Percentiles rank a stretch among this genome's conserved stretches.
Conservation (phyloP, 1,140 invertebrate genomes). For the Bombus waltoni region DNA sequence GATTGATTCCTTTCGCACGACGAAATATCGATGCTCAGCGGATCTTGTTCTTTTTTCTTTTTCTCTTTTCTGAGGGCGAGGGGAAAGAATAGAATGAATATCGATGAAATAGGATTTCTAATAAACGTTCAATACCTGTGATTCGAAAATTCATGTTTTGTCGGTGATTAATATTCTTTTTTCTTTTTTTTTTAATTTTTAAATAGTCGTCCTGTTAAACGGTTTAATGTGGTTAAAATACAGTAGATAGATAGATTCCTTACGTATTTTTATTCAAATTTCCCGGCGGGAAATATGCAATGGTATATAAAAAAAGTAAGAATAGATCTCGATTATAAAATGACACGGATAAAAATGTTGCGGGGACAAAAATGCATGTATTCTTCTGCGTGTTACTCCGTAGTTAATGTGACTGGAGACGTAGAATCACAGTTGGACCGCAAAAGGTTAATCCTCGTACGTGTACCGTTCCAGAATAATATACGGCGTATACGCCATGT, state of each 20-base stretch:
- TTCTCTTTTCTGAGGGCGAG: no score
- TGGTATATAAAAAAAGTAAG: neutral
- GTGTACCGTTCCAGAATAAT: conserved; percentile 1
- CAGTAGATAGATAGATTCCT: no score
- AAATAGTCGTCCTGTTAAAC: no score
- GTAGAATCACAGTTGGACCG: neutral
- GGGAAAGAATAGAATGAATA: neutral
- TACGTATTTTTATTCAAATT: no score
- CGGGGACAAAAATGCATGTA: neutral
- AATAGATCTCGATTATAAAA: neutral
- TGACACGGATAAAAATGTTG: neutral
- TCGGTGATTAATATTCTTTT: no score
- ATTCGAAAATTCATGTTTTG: no score
- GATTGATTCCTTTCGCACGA: neutral
- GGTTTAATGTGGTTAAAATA: no score
- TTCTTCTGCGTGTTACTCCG: neutral
- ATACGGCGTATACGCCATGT: no score
- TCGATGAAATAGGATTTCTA: neutral
- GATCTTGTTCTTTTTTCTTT: neutral
- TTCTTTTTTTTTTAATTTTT: no score
- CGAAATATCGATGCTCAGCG: neutral
- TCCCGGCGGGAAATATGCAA: neutral
- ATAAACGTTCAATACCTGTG: neutral
- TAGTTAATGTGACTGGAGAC: neutral
- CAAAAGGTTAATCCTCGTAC: neutral